These are phyloP conservation scores for Chymomyza fuscimana DNA, from an alignment of 2,888 invertebrate genomes.

Conservation along the genomic window DNA sequence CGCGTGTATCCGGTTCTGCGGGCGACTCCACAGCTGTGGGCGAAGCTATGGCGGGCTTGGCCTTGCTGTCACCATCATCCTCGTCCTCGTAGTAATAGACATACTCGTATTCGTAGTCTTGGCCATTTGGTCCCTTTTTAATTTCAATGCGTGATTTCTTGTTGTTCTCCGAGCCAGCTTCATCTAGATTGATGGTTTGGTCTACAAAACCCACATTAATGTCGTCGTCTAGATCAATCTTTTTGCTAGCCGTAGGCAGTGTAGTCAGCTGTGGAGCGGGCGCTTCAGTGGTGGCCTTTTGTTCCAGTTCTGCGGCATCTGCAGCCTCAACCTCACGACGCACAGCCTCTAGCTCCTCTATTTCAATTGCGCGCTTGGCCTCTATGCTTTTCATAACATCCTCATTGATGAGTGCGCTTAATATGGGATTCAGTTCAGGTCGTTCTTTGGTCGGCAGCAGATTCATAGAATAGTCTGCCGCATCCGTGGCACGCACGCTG, in stretches of 20 bases:
- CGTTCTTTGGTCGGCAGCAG: conserved; percentile 79
- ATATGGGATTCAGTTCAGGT: conserved; percentile 78
- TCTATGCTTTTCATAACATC: conserved; percentile 81
- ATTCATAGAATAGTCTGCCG: conserved; percentile 70
- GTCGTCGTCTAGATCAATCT: conserved; percentile 58
- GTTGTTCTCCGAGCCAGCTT: conserved; percentile 85
- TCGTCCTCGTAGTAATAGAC: conserved; percentile 95
- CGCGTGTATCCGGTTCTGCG: conserved; percentile 78
- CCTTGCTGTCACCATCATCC: conserved; percentile 80
- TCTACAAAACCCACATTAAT: conserved; percentile 77
- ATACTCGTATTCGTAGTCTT: conserved; percentile 95
- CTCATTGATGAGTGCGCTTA: conserved; percentile 81
- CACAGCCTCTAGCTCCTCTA: conserved; percentile 71
- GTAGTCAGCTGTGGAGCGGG: conserved; percentile 66
- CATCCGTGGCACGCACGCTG: conserved; percentile 53
- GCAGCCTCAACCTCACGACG: conserved; percentile 63
- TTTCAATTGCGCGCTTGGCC: conserved; percentile 78
- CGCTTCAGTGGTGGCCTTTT: conserved; percentile 50
- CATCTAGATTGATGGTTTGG: conserved; percentile 82
- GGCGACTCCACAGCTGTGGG: conserved; percentile 51
- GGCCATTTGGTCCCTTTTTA: conserved; percentile 93
- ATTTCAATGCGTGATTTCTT: conserved; percentile 88
- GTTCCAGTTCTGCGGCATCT: conserved; percentile 44
- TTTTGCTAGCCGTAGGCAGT: conserved; percentile 50
- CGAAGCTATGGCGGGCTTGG: conserved; percentile 77